Percentiles rank a stretch among this genome's conserved stretches.
phyloP scores from a whole-genome alignment of 2,797 vertebrate species.

The Eulemur albifrons region DNA sequence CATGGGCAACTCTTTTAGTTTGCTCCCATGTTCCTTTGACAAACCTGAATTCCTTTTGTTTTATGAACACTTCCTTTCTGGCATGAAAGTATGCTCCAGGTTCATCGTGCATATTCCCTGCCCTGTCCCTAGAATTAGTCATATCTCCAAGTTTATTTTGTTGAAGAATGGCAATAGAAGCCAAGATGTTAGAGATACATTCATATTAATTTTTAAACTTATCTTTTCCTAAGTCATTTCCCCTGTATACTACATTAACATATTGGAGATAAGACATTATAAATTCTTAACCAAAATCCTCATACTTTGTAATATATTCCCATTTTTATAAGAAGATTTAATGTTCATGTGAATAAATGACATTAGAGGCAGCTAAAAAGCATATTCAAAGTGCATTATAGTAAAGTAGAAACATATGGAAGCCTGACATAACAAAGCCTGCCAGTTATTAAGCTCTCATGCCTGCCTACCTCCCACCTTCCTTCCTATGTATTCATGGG shows the following conservation, averaged over 20 bases:
- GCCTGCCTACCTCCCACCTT: background rate
- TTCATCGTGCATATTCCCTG: background rate
- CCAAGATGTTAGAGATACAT: background rate
- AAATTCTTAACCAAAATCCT: background rate
- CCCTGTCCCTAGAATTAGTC: background rate
- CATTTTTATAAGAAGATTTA: background rate
- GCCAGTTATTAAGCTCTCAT: background rate
- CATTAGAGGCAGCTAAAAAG: background rate
- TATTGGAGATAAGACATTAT: background rate
- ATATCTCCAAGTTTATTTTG: background rate
- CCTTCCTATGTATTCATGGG: background rate
- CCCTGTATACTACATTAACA: background rate
- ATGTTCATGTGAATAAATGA: background rate
- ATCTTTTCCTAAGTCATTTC: background rate
- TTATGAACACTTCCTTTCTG: background rate
- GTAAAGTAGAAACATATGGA: background rate
- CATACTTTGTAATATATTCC: background rate
- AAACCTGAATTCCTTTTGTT: background rate
- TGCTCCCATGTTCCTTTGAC: background rate
- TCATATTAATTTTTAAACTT: background rate
- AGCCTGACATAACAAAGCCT: background rate
- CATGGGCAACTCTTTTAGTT: background rate
- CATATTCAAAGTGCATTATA: background rate
- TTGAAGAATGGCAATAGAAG: background rate
- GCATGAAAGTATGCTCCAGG: background rate